Percentiles rank a stretch among this genome's conserved stretches.
These are phyloP conservation scores for Diploptera punctata DNA, from an alignment of 2,888 invertebrate genomes.

Conservation along the genomic window DNA sequence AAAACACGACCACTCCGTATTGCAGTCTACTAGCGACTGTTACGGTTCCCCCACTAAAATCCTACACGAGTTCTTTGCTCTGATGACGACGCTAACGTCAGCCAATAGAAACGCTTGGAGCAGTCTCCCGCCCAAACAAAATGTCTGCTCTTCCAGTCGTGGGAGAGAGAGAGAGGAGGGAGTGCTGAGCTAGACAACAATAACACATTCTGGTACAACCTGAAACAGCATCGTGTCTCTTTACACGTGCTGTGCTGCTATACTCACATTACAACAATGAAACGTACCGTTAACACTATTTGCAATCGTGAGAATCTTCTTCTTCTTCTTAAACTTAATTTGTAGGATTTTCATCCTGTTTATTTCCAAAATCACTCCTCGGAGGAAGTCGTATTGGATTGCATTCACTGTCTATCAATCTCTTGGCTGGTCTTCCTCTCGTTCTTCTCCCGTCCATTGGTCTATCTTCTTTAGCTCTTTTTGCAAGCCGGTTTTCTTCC, in stretches of 20 bases:
- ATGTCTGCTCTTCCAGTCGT: neutral
- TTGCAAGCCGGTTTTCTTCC: too few species aligned
- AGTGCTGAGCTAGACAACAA: neutral
- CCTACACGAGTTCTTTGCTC: slow-evolving; percentile 11
- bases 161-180: neutral
- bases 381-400: too few species aligned
- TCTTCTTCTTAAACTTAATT: too few species aligned
- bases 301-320: too few species aligned
- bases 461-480: too few species aligned
- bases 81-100: slow-evolving; percentile 3
- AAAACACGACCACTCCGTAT: neutral
- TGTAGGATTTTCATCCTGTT: too few species aligned
- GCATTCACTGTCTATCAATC: too few species aligned
- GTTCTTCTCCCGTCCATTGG: too few species aligned
- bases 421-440: too few species aligned
- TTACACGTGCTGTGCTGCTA: neutral
- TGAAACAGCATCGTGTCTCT: neutral
- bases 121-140: slow-evolving; percentile 27
- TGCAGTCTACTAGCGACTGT: neutral
- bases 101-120: slow-evolving; percentile 5
- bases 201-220: slow-evolving; percentile 5
- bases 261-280: neutral
- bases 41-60: neutral
- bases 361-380: too few species aligned
- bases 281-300: neutral